Base-by-base conservation (phyloP, 1,140 invertebrate species). In the Eufriesea mexicana region DNA sequence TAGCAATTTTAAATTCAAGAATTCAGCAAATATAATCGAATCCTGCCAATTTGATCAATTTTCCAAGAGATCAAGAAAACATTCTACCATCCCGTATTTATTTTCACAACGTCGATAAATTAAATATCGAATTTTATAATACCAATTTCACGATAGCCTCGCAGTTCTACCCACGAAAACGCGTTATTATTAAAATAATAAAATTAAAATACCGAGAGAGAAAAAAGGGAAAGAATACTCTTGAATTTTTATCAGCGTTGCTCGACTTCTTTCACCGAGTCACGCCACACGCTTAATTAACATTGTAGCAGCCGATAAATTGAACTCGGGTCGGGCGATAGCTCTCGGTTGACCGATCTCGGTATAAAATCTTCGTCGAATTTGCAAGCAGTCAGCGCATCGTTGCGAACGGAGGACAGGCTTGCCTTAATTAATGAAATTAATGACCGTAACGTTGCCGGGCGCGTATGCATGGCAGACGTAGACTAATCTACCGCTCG, bases 341-440 rank as follows among this genome's bases (percentile, higher is more conserved):
- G 55, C 18, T 74, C 57, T 51, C 47, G 59, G 12, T 75, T 28
- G 49, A 57, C 45, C 35, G 54, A 47, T 80, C 55, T 28, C 45
- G 18, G 45, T 28, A 64, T 68, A 80, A 51, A 64, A 84, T 74
- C 51, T 88, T 87, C 66, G 80, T 76, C 83, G 78, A 88, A 88
- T 88, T 76, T 79, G 72, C 86, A 64, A 57, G 61, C 66, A 82
- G 79, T 79, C 87, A 57, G 72, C 61, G 72, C 75, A 83, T 80
- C 77, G 86, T 85, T 88, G 79, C 80, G 55, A 72, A 79, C 77
- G 61, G 73, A 78, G 75, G 70, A 79, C 89, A 80, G 86, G 84
- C 73, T 91, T 82, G 83, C 88, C 86, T 90, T 91, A 91, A 92
- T 92, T 91, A 91, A 91, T 87, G 89, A 86, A 91, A 92, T 92